phyloP scores from a whole-genome alignment of 2,797 vertebrate genomes.

The Anabacerthia variegaticeps region DNA sequence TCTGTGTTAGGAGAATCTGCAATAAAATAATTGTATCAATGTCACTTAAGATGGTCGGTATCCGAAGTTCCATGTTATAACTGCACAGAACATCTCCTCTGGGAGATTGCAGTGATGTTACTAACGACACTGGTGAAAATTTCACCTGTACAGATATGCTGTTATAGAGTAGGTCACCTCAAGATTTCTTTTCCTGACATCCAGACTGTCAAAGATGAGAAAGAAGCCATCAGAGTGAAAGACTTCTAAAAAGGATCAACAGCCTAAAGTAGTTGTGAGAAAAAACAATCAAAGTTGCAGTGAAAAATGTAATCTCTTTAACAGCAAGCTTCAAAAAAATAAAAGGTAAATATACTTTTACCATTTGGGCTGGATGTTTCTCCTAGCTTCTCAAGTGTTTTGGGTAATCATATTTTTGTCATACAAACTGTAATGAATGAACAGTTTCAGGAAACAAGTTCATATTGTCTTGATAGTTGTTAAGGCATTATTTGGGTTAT shows the following conservation, averaged over 20 bases:
- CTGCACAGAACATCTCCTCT: neutral
- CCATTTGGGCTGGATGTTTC: neutral
- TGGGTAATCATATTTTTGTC: neutral
- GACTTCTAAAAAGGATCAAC: conserved; percentile 23
- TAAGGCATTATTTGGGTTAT: neutral
- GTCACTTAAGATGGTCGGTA: neutral
- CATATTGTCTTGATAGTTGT: neutral
- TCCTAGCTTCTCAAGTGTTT: neutral
- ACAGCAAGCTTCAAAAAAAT: neutral
- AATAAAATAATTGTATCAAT: neutral
- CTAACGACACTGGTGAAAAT: neutral
- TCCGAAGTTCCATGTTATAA: neutral
- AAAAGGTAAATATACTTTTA: neutral
- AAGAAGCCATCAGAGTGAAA: conserved; percentile 23
- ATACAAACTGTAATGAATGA: neutral
- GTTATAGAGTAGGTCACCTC: neutral
- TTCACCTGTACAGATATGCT: neutral
- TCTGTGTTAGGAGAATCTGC: neutral
- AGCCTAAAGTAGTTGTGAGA: conserved; percentile 22
- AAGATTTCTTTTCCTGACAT: neutral
- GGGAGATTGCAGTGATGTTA: neutral
- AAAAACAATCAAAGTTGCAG: neutral
- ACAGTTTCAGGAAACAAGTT: neutral
- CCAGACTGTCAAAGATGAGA: conserved; percentile 18
- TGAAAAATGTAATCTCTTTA: neutral